Conservation (phyloP, 2,888 invertebrate species). For the Cantharis lateralis region DNA sequence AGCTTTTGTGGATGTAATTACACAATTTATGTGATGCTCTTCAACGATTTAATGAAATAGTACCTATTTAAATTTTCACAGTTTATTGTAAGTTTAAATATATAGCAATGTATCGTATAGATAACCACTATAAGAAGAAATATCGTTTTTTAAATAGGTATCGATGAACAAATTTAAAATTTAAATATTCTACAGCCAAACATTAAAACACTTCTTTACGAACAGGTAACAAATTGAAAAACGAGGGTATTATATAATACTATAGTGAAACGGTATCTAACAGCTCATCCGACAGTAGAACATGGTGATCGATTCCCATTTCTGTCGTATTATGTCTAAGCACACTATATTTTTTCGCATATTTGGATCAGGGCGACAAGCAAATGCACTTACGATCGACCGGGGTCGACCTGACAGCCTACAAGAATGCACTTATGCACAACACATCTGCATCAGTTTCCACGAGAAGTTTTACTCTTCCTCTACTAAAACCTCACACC, state of each 20-base stretch:
- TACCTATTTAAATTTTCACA: neutral
- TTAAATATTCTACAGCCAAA: slow-evolving; percentile 11
- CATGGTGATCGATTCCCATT: slow-evolving; percentile 54
- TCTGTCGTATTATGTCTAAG: slow-evolving; percentile 54
- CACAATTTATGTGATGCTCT: slow-evolving; percentile 20
- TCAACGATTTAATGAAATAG: slow-evolving; percentile 3
- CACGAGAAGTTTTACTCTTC: slow-evolving; percentile 37
- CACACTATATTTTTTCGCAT: slow-evolving; percentile 54
- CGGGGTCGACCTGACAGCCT: slow-evolving; percentile 53
- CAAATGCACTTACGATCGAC: slow-evolving; percentile 57
- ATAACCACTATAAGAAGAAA: neutral
- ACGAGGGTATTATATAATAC: slow-evolving; percentile 20
- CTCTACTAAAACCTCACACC: slow-evolving; percentile 8
- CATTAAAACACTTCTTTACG: slow-evolving; percentile 19
- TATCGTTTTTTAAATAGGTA: neutral
- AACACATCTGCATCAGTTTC: slow-evolving; percentile 45
- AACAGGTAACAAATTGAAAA: slow-evolving; percentile 28
- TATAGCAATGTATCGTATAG: neutral
- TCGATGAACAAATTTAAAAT: neutral
- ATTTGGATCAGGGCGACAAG: slow-evolving; percentile 53
- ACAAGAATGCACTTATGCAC: slow-evolving; percentile 55
- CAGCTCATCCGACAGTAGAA: slow-evolving; percentile 46
- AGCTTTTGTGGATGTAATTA: slow-evolving; percentile 31
- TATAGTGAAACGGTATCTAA: slow-evolving; percentile 35
- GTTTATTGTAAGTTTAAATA: neutral